Percentiles rank a stretch among this genome's conserved stretches.
These are phyloP conservation scores for Drosophila koepferae DNA, from an alignment of 2,888 invertebrate genomes.

Conservation along the genomic window DNA sequence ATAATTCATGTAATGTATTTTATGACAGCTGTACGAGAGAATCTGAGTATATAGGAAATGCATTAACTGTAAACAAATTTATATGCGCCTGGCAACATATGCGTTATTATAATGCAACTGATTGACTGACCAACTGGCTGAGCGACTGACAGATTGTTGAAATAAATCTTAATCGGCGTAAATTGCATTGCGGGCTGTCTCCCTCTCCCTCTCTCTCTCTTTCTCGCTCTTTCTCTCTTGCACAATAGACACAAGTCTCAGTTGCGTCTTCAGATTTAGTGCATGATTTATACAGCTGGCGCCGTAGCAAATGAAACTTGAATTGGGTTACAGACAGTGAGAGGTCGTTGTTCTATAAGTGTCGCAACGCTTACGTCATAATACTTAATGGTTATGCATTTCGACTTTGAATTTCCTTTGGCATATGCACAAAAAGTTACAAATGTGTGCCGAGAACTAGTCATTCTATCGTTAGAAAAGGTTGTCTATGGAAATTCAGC, in stretches of 20 bases:
- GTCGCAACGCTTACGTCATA: constrained; percentile 3
- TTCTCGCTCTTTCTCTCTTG: not conserved
- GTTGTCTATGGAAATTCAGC: not conserved
- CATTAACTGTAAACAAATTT: constrained; percentile 43
- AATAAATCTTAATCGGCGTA: constrained; percentile 69
- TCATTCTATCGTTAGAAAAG: not conserved
- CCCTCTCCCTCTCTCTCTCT: not conserved
- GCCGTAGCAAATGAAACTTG: constrained; percentile 32
- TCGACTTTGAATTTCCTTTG: not conserved
- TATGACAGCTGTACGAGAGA: constrained; percentile 25
- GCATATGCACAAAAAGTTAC: not conserved
- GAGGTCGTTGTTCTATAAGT: constrained; percentile 16
- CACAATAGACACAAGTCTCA: constrained; percentile 27
- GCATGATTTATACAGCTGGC: constrained; percentile 47
- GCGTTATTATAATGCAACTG: constrained; percentile 32
- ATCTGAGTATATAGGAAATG: constrained; percentile 63
- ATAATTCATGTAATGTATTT: constrained; percentile 23
- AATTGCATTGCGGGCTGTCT: constrained; percentile 37
- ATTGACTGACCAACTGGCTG: constrained; percentile 34
- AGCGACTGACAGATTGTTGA: constrained; percentile 52
- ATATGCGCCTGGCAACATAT: constrained; percentile 39
- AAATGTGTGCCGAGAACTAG: not conserved
- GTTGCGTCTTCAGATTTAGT: constrained; percentile 21
- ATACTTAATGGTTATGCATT: constrained; percentile 4
- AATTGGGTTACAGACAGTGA: constrained; percentile 15